Evolutionary conservation across 1,140 invertebrate genomes (phyloP).

Genomic region (Tribolium castaneum): DNA sequence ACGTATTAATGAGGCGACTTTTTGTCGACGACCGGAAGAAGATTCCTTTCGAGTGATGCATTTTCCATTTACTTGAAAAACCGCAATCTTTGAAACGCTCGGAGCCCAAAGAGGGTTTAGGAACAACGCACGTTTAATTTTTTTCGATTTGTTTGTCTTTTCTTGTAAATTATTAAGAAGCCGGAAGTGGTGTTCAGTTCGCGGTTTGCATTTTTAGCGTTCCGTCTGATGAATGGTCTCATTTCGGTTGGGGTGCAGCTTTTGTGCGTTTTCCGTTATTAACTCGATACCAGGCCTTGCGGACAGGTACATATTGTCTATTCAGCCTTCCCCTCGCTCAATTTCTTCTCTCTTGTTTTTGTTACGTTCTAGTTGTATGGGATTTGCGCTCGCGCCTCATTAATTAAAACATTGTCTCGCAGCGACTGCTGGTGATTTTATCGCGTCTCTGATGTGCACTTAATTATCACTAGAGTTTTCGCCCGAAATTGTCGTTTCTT

Average conservation of each 20-base stretch:
- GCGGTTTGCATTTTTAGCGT: constrained; percentile 2
- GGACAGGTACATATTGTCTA: constrained; percentile 18
- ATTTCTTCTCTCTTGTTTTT: neutral
- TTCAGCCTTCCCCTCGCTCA: neutral
- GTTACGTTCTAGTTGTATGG: neutral
- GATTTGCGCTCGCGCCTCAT: neutral
- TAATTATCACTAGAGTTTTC: neutral
- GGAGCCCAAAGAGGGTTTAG: too few relatives aligned
- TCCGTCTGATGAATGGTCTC: neutral
- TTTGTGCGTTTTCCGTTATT: neutral
- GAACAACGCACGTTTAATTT: too few relatives aligned
- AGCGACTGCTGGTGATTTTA: constrained; percentile 4
- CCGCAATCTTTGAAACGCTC: too few relatives aligned
- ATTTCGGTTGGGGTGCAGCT: neutral
- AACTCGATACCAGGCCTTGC: constrained; percentile 6
- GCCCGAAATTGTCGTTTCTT: too few relatives aligned
- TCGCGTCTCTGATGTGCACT: constrained; percentile 17
- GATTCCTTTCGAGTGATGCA: neutral
- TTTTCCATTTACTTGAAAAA: neutral
- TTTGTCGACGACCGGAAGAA: neutral
- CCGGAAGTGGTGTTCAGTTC: neutral
- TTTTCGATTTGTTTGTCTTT: neutral
- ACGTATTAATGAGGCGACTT: neutral
- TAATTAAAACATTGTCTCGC: constrained; percentile 17
- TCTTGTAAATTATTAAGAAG: neutral